A percentile compares a stretch with the other conserved stretches of the same genome.
Evolutionary conservation across 1,140 invertebrate species (phyloP).

Genomic region (Drosophila insularis): DNA sequence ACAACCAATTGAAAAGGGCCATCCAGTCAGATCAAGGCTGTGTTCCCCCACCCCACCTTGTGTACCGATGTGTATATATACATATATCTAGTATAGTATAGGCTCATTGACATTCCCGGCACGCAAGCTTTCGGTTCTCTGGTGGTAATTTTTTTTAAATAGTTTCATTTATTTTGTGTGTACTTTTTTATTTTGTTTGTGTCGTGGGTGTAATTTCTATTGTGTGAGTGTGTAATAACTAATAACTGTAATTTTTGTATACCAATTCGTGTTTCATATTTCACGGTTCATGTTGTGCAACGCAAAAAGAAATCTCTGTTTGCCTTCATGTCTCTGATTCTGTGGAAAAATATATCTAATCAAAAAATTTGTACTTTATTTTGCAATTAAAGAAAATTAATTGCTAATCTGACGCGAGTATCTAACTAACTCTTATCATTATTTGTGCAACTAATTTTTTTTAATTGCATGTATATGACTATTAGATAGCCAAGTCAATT

Average conservation of each 20-base stretch:
- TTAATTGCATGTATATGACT: not conserved
- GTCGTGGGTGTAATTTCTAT: slow-evolving; percentile 15
- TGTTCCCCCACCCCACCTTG: not conserved
- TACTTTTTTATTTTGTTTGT: not conserved
- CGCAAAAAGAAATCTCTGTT: not conserved
- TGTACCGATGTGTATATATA: not conserved
- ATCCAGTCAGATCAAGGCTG: slow-evolving; percentile 30
- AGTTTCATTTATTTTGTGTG: not conserved
- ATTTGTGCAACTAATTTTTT: not conserved
- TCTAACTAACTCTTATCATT: slow-evolving; percentile 1
- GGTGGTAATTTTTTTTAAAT: slow-evolving; percentile 9
- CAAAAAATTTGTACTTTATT: slow-evolving; percentile 42
- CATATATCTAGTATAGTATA: not conserved
- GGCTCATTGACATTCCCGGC: slow-evolving; percentile 17
- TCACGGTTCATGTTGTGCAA: slow-evolving; percentile 33
- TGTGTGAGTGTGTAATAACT: slow-evolving; percentile 34
- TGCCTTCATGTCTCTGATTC: not conserved
- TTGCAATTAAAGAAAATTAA: slow-evolving; percentile 58
- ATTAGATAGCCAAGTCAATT: not conserved
- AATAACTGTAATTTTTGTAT: slow-evolving; percentile 60
- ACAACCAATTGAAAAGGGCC: slow-evolving; percentile 67
- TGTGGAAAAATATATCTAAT: slow-evolving; percentile 32
- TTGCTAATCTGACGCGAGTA: slow-evolving; percentile 34
- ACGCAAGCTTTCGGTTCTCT: slow-evolving; percentile 4
- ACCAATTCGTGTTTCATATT: slow-evolving; percentile 56